phyloP scores from a whole-genome alignment of 2,113 vertebrate genomes.

The Speoplatyrhinus poulsoni region DNA sequence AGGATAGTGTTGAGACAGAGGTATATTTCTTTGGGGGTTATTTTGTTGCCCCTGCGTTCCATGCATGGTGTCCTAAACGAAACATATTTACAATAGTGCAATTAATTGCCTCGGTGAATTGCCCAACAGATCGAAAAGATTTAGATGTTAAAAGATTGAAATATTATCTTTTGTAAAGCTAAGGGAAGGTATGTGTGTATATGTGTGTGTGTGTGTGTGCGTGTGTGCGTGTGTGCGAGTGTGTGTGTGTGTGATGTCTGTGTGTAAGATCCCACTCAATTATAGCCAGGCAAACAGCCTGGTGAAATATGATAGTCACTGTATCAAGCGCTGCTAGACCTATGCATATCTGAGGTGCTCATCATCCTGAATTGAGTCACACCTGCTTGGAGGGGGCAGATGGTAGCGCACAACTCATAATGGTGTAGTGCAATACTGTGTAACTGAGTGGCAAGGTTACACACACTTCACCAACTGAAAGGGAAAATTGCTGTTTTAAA shows the following conservation, averaged over 20 bases:
- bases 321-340: slow-evolving; percentile 27
- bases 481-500: slow-evolving; percentile 15
- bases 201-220: no score
- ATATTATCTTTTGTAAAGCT: no score
- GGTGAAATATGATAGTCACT: slow-evolving; percentile 26
- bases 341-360: slow-evolving; percentile 37
- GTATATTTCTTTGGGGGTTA: no score
- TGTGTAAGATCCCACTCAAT: neutral
- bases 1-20: no score
- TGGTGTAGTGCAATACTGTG: slow-evolving; percentile 41
- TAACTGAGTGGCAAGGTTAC: slow-evolving; percentile 48
- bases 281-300: slow-evolving; percentile 21
- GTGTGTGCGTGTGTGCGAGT: no score
- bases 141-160: no score
- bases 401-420: slow-evolving; percentile 63
- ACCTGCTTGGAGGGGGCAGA: slow-evolving; percentile 65
- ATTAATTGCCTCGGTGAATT: no score
- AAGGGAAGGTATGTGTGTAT: no score
- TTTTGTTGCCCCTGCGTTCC: no score
- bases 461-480: neutral
- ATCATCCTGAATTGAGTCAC: slow-evolving; percentile 60
- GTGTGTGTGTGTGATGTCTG: neutral
- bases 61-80: no score
- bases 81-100: no score
- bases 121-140: no score